Evolutionary conservation across 2,888 invertebrate species (phyloP).

Genomic region (Molanna angustata): DNA sequence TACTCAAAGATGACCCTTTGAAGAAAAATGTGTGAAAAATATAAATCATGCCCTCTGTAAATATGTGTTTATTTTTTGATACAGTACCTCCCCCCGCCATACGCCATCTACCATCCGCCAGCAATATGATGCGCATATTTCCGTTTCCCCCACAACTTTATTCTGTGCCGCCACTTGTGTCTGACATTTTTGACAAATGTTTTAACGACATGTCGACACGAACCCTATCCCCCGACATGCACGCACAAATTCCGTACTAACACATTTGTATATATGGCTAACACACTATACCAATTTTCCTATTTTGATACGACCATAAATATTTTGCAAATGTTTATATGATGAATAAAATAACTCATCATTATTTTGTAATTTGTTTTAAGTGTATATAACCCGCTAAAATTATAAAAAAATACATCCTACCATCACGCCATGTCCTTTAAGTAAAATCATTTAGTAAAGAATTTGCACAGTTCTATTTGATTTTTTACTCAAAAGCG

Average conservation of each 20-base stretch:
- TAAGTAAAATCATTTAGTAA: too few species aligned
- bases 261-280: not conserved
- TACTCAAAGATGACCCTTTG: not conserved
- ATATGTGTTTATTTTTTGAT: slow-evolving; percentile 26
- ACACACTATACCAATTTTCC: too few species aligned
- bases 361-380: too few species aligned
- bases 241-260: not conserved
- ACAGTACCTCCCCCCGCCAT: slow-evolving; percentile 4
- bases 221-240: slow-evolving; percentile 15
- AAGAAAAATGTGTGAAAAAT: slow-evolving; percentile 4
- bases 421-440: too few species aligned
- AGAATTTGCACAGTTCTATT: too few species aligned
- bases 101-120: too few species aligned
- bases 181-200: slow-evolving; percentile 39
- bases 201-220: slow-evolving; percentile 34
- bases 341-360: too few species aligned
- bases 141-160: slow-evolving; percentile 11
- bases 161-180: slow-evolving; percentile 34
- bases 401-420: too few species aligned
- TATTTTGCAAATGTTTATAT: too few species aligned
- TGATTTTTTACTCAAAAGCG: too few species aligned
- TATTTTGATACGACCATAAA: too few species aligned
- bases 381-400: too few species aligned
- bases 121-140: slow-evolving; percentile 29
- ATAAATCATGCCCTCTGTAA: slow-evolving; percentile 19